Evolutionary conservation across 2,113 vertebrate species (phyloP).

Genomic region (Dunckerocampus dactyliophorus): DNA sequence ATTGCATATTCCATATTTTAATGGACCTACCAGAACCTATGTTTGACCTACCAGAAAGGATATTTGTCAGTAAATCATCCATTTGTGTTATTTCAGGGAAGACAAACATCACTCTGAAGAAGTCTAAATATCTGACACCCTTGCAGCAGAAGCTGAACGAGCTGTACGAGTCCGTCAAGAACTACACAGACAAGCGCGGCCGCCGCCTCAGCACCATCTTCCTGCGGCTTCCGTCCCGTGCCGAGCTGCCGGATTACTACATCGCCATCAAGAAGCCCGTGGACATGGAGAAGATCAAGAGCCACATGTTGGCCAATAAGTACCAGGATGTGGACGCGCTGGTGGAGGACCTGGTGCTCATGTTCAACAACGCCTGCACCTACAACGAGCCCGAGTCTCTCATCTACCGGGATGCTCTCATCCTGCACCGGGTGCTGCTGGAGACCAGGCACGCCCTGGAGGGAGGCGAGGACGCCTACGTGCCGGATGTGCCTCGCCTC

Average conservation of each 20-base stretch:
- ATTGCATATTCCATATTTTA: no score
- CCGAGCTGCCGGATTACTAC: slow-evolving; percentile 97
- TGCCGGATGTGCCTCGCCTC: slow-evolving; percentile 90
- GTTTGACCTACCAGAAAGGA: no score
- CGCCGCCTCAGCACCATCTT: slow-evolving; percentile 97
- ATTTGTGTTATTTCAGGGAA: slow-evolving; percentile 78
- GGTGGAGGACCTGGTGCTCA: slow-evolving; percentile 96
- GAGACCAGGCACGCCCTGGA: slow-evolving; percentile 92
- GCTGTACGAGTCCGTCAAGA: slow-evolving; percentile 96
- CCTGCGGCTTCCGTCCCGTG: slow-evolving; percentile 90
- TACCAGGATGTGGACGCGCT: slow-evolving; percentile 97
- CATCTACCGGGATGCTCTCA: slow-evolving; percentile 95
- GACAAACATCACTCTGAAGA: slow-evolving; percentile 92
- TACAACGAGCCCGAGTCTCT: slow-evolving; percentile 97
- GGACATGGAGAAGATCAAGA: slow-evolving; percentile 97
- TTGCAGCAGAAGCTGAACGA: slow-evolving; percentile 97
- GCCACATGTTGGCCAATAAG: slow-evolving; percentile 97
- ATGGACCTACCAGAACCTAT: no score
- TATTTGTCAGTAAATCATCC: background rate
- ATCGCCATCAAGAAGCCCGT: slow-evolving; percentile 95
- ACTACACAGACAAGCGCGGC: slow-evolving; percentile 95
- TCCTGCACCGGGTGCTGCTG: slow-evolving; percentile 91
- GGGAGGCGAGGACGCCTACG: slow-evolving; percentile 89
- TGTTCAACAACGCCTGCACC: slow-evolving; percentile 99
- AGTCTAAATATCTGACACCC: slow-evolving; percentile 95